Conservation (phyloP, 2,113 vertebrate genomes). For the Sardina pilchardus region DNA sequence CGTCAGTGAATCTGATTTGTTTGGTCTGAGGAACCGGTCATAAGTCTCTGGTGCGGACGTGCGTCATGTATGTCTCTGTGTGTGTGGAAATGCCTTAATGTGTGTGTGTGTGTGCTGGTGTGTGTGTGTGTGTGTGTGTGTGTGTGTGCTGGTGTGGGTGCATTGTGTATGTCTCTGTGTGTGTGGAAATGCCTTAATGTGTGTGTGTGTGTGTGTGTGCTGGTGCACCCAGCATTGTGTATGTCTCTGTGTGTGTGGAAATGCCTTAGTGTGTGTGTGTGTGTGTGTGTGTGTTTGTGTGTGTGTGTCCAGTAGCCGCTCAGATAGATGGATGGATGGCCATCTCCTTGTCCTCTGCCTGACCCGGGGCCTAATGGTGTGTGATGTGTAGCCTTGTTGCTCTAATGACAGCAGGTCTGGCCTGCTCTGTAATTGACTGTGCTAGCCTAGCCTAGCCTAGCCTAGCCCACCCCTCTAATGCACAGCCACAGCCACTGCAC, state of each 20-base stretch:
- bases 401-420: too few relatives aligned
- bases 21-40: too few relatives aligned
- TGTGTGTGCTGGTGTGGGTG: not conserved
- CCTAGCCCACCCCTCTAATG: too few relatives aligned
- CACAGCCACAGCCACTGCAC: too few relatives aligned
- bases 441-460: too few relatives aligned
- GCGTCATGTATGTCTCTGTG: not conserved
- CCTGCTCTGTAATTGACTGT: too few relatives aligned
- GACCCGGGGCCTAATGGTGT: not conserved
- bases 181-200: not conserved
- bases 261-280: not conserved
- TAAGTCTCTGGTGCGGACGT: not conserved
- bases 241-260: not conserved
- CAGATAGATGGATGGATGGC: not conserved
- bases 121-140: not conserved
- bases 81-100: not conserved
- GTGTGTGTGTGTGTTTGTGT: not conserved
- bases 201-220: not conserved
- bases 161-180: not conserved
- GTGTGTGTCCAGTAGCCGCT: not conserved
- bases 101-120: not conserved
- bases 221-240: too few relatives aligned
- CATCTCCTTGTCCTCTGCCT: not conserved
- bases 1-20: too few relatives aligned
- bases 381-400: not conserved